Evolutionary conservation across 2,113 vertebrate species (phyloP), one percentile per base, ranked within the genome.

Genomic region (Psilopsiagon aymara): DNA sequence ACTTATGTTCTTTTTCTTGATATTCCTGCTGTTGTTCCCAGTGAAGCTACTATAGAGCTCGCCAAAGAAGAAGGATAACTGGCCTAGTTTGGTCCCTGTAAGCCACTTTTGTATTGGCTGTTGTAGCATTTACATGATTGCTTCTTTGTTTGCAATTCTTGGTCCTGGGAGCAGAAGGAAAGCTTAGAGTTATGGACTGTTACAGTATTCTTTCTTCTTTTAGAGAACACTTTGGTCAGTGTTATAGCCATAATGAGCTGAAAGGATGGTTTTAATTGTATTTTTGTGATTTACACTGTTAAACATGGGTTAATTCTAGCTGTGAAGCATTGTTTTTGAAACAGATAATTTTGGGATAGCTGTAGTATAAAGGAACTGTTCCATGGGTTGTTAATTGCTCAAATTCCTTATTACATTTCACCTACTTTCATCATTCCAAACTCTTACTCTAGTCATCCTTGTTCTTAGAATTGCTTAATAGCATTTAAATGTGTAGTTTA

Each of bases 371-470:
- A 75, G 37, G 37, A 81, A 17, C 29, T 52, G 11, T 86, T 90
- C 11, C 6, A 20, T 0, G 1, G 19, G 4, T 66, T 47, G 63
- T 76, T 52, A 37, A n/a, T 7, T 3, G 2, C 15, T 86, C 33
- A 4, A 75, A 17, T 73, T 95, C 21, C 10, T 49, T 84, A 13
- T 25, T 91, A n/a, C 9, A 13, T 70, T 88, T 92, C 37, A 66
- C 24, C 13, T 60, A 5, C 21, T 77, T 5, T 80, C 23, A 20
- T 66, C 5, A 8, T 31, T 31, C 28, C 24, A 74, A 35, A 44
- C 47, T 76, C 39, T 79, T 71, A 53, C 7, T 62, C 20, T 70
- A 44, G 53, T 74, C 16, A 37, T 90, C 31, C 28, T 83, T 46
- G 5, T 35, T 52, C 20, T 43, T 91, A 49, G 46, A 41, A 37